Percentiles rank a stretch among this genome's conserved stretches.
phyloP scores from a whole-genome alignment of 2,888 invertebrate genomes.

The Meiosimyza platycephala region DNA sequence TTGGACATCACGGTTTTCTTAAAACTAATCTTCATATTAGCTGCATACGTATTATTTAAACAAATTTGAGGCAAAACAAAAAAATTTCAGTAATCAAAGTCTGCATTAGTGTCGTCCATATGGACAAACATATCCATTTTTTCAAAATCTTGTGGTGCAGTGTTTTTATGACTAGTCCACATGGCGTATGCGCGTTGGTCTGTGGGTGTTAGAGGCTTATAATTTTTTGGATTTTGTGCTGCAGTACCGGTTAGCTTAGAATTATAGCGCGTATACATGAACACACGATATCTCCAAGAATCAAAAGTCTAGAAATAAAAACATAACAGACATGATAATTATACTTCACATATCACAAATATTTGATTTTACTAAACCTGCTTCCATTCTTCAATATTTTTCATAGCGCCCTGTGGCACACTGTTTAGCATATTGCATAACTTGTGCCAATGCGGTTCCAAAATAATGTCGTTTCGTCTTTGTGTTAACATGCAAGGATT shows the following conservation, averaged over 20 bases:
- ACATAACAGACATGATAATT: neutral
- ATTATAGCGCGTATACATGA: slow-evolving; percentile 63
- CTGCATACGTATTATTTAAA: neutral
- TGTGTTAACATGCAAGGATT: slow-evolving; percentile 62
- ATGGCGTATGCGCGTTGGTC: slow-evolving; percentile 62
- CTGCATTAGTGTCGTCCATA: slow-evolving; percentile 56
- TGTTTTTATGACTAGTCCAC: slow-evolving; percentile 63
- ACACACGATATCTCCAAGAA: slow-evolving; percentile 62
- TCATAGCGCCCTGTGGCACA: slow-evolving; percentile 61
- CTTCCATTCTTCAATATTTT: slow-evolving; percentile 63
- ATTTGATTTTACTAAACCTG: slow-evolving; percentile 44
- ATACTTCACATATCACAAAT: neutral
- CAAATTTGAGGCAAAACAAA: neutral
- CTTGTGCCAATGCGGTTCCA: slow-evolving; percentile 61
- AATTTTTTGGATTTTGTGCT: slow-evolving; percentile 61
- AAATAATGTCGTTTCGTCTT: slow-evolving; percentile 57
- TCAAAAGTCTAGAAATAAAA: slow-evolving; percentile 53
- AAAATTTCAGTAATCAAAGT: slow-evolving; percentile 53
- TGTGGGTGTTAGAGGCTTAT: slow-evolving; percentile 60
- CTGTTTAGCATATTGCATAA: slow-evolving; percentile 58
- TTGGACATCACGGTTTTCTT: neutral
- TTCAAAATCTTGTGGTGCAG: slow-evolving; percentile 57
- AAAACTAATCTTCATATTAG: neutral
- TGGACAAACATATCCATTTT: slow-evolving; percentile 61
- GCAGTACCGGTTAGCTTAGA: slow-evolving; percentile 60